A percentile compares a stretch with the other conserved stretches of the same genome.
phyloP scores from a whole-genome alignment of 2,113 vertebrate species.

The Centropristis striata region DNA sequence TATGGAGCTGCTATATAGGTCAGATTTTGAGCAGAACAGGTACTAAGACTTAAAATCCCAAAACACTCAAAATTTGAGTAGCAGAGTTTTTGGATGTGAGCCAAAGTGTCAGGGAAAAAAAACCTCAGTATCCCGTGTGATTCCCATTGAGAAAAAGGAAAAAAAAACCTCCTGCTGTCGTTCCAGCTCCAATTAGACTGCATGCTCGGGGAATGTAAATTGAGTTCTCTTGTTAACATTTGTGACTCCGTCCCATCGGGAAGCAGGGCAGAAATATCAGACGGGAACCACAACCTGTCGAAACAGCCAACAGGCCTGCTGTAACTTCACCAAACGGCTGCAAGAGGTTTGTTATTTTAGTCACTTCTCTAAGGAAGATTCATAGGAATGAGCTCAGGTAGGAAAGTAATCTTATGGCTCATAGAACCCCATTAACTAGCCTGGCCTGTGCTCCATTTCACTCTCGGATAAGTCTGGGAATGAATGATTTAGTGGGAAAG shows the following conservation, averaged over 20 bases:
- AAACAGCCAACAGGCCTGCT: conserved; percentile 34
- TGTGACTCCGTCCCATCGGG: conserved; percentile 50
- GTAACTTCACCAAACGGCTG: conserved; percentile 32
- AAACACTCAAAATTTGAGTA: conserved; percentile 15
- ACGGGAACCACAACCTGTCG: conserved; percentile 36
- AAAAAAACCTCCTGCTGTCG: not conserved
- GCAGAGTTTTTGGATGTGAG: not conserved
- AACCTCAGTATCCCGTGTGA: conserved; percentile 16
- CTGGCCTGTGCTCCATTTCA: conserved; percentile 79
- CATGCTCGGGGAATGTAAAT: conserved; percentile 60
- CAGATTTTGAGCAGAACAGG: not conserved
- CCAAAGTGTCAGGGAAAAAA: conserved; percentile 18
- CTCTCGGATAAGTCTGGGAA: conserved; percentile 77
- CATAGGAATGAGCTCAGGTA: conserved; percentile 76
- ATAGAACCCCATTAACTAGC: conserved; percentile 83
- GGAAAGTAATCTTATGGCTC: conserved; percentile 82
- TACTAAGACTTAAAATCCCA: conserved; percentile 25
- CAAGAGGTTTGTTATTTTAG: conserved; percentile 68
- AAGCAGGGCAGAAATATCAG: conserved; percentile 42
- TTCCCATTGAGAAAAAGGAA: conserved; percentile 31
- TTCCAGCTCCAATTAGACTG: conserved; percentile 49
- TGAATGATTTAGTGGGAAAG: conserved; percentile 73
- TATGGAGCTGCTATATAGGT: conserved; percentile 2
- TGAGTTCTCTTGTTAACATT: conserved; percentile 68
- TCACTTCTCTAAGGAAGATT: conserved; percentile 75